A percentile compares a stretch with the other conserved stretches of the same genome.
phyloP scores from a whole-genome alignment of 2,797 vertebrate genomes.

The Tiaroga cobitis region DNA sequence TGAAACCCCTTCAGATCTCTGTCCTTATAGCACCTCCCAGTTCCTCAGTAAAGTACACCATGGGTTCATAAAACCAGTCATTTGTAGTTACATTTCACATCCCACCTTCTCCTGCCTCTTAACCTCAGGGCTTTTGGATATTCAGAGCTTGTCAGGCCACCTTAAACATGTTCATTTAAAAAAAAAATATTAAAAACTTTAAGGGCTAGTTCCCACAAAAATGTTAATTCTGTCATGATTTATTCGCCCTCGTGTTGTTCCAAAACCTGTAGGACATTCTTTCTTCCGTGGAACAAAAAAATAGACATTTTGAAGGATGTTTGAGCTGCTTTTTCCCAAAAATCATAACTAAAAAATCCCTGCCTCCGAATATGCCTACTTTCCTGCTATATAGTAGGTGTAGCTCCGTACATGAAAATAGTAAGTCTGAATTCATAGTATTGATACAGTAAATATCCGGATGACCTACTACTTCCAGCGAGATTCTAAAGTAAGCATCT shows the following conservation, averaged over 20 bases:
- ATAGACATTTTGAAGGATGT: neutral
- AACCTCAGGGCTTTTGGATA: constrained; percentile 81
- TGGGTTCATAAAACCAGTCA: constrained; percentile 27
- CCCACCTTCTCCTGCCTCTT: constrained; percentile 72
- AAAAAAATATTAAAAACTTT: neutral
- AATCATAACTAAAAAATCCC: neutral
- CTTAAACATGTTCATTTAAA: constrained; percentile 12
- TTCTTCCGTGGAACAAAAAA: neutral
- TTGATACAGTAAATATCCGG: neutral
- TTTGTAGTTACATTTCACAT: constrained; percentile 19
- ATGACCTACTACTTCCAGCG: neutral
- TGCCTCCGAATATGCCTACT: neutral
- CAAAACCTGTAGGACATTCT: neutral
- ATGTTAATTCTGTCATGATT: neutral
- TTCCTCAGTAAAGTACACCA: constrained; percentile 10
- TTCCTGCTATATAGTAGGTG: neutral
- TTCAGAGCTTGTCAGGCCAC: constrained; percentile 57
- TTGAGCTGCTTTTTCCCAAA: no score
- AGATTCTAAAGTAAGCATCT: neutral
- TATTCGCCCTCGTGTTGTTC: neutral
- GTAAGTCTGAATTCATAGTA: neutral
- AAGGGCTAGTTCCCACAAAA: constrained; percentile 20
- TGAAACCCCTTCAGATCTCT: constrained; percentile 26
- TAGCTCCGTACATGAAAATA: no score
- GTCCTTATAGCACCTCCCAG: neutral